phyloP scores from a whole-genome alignment of 92 coral and sea anemone species.

The Muricea muricata region DNA sequence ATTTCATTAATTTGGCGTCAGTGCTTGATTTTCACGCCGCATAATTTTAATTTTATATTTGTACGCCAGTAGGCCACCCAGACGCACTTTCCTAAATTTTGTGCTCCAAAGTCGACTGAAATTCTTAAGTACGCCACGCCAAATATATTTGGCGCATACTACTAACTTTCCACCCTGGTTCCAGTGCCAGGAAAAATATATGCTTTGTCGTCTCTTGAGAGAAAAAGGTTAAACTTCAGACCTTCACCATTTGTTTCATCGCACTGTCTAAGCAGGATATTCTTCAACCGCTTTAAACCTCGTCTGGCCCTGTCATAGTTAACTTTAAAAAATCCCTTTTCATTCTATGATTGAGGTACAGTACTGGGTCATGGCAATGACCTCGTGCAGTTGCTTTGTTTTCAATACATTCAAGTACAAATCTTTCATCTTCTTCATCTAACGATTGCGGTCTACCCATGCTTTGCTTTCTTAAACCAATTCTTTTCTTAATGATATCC shows the following conservation, averaged over 20 bases:
- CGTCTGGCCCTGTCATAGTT: conserved; percentile 19
- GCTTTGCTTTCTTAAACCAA: conserved; percentile 19
- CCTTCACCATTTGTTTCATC: conserved; percentile 21
- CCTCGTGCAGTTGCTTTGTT: conserved; percentile 47
- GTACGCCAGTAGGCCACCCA: no score
- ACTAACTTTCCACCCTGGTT: conserved; percentile 28
- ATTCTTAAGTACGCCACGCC: no score
- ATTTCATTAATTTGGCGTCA: no score
- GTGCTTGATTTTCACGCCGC: no score
- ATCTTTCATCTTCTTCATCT: conserved; percentile 41
- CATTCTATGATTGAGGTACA: conserved; percentile 23
- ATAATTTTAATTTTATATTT: no score
- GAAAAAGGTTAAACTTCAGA: not conserved
- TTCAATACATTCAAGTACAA: conserved; percentile 28
- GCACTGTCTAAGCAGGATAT: conserved; percentile 18
- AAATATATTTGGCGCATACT: no score
- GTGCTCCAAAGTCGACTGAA: no score
- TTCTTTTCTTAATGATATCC: not conserved
- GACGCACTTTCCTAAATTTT: no score
- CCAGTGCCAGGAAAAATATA: conserved; percentile 43
- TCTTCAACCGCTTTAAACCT: conserved; percentile 24
- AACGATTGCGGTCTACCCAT: conserved; percentile 4
- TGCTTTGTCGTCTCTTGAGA: conserved; percentile 45
- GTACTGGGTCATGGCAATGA: conserved; percentile 29
- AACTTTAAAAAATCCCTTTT: conserved; percentile 38